Conservation (phyloP, 2,888 invertebrate species). For the Neoaliturus tenellus region DNA sequence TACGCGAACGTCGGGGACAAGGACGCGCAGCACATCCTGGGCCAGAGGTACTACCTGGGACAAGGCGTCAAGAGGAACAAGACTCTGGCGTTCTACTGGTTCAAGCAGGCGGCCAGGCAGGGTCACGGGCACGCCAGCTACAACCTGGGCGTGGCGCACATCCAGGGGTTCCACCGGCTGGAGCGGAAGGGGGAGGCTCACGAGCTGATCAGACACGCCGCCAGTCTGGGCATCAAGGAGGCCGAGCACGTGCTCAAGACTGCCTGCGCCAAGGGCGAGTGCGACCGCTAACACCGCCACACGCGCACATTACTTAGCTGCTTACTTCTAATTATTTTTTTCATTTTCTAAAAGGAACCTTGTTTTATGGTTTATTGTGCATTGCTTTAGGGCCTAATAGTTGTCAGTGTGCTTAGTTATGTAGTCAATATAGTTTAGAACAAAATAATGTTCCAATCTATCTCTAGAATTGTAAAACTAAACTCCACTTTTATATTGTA, state of each 20-base stretch:
- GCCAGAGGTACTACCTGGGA: constrained; percentile 47
- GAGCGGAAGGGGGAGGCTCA: constrained; percentile 41
- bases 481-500: no score
- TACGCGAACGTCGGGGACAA: constrained; percentile 46
- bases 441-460: no score
- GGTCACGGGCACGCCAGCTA: constrained; percentile 50
- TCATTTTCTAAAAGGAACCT: no score
- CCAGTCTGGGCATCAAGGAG: constrained; percentile 30
- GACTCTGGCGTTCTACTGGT: constrained; percentile 47
- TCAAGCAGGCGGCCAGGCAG: constrained; percentile 46
- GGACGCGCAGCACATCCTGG: constrained; percentile 50
- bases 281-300: constrained; percentile 30
- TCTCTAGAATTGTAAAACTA: no score
- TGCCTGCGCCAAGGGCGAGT: constrained; percentile 34
- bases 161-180: constrained; percentile 46
- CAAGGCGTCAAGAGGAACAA: constrained; percentile 22
- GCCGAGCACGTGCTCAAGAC: constrained; percentile 26
- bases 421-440: no score
- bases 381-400: no score
- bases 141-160: constrained; percentile 49
- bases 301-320: no score
- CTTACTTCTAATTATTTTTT: no score
- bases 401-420: no score
- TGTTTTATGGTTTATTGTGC: no score
- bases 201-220: constrained; percentile 34